Conservation (phyloP, 2,888 invertebrate genomes). For the Tetheella fluctuosa region DNA sequence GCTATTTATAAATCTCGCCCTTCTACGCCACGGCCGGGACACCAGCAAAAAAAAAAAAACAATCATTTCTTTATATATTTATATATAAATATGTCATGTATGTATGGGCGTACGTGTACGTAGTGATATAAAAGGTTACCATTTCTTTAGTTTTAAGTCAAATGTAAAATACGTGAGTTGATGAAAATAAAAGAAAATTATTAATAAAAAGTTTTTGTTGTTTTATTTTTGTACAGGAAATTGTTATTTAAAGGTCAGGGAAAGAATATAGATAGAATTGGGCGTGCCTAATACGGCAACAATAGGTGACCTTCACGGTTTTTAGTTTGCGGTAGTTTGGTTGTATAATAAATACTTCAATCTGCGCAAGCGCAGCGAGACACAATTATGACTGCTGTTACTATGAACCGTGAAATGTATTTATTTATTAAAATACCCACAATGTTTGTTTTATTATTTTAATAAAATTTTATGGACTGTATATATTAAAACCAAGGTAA, state of each 20-base stretch:
- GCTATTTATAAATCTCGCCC: constrained; percentile 71
- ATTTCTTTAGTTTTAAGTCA: constrained; percentile 74
- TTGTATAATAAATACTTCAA: constrained; percentile 46
- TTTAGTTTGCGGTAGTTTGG: constrained; percentile 30
- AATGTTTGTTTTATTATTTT: too few relatives aligned
- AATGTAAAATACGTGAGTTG: constrained; percentile 71
- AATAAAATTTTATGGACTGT: too few relatives aligned
- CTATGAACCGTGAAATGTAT: background rate
- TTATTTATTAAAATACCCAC: background rate
- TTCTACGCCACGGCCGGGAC: constrained; percentile 69
- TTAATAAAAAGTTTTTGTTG: constrained; percentile 41
- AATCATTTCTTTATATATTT: constrained; percentile 77
- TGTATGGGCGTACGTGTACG: constrained; percentile 75
- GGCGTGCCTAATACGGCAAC: constrained; percentile 46
- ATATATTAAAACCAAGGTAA: too few relatives aligned
- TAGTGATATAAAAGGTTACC: constrained; percentile 82
- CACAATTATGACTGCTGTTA: background rate
- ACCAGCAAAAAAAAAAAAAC: constrained; percentile 67
- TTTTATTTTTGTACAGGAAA: constrained; percentile 48
- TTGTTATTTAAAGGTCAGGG: constrained; percentile 27
- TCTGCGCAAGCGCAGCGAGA: constrained; percentile 10
- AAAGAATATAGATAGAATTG: constrained; percentile 43
- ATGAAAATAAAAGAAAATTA: constrained; percentile 60
- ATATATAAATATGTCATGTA: constrained; percentile 68
- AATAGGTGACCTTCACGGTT: constrained; percentile 66